phyloP scores from a whole-genome alignment of 2,888 invertebrate species.

The Hoplodrina blanda region DNA sequence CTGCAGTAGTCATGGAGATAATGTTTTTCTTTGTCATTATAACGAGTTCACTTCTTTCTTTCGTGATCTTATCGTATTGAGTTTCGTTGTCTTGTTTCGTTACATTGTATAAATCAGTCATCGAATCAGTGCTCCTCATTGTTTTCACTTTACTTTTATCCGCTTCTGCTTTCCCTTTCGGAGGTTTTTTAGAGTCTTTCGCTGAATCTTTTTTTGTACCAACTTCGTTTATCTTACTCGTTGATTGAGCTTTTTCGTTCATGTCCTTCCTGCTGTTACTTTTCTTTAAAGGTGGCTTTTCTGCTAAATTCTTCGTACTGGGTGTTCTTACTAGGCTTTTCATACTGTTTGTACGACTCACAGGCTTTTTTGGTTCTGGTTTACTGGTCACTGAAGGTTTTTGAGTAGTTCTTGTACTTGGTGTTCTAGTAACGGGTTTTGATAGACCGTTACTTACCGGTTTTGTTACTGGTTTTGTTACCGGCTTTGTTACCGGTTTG shows the following conservation, averaged over 20 bases:
- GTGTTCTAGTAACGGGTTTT: conserved; percentile 77
- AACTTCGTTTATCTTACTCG: conserved; percentile 78
- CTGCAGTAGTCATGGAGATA: conserved; percentile 91
- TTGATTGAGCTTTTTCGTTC: conserved; percentile 77
- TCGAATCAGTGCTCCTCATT: conserved; percentile 67
- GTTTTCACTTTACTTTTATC: conserved; percentile 64
- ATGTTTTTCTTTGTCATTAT: conserved; percentile 88
- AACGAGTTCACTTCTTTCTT: conserved; percentile 84
- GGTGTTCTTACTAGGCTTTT: conserved; percentile 84
- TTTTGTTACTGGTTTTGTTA: conserved; percentile 47
- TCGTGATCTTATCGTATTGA: conserved; percentile 85
- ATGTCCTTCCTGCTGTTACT: conserved; percentile 80
- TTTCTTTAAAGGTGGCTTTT: conserved; percentile 82
- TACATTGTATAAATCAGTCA: conserved; percentile 75
- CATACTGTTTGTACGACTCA: conserved; percentile 84
- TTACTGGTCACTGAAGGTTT: conserved; percentile 77
- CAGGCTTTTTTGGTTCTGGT: conserved; percentile 81
- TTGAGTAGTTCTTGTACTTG: conserved; percentile 77
- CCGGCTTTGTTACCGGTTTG: conserved; percentile 67
- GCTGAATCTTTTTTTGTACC: conserved; percentile 69
- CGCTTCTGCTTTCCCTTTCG: conserved; percentile 58
- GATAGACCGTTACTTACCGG: conserved; percentile 66
- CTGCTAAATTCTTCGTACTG: conserved; percentile 82
- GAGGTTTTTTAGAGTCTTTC: conserved; percentile 67
- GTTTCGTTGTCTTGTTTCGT: conserved; percentile 86